Evolutionary conservation across 2,797 vertebrate genomes (phyloP).

Genomic region (Peromyscus melanophrys): DNA sequence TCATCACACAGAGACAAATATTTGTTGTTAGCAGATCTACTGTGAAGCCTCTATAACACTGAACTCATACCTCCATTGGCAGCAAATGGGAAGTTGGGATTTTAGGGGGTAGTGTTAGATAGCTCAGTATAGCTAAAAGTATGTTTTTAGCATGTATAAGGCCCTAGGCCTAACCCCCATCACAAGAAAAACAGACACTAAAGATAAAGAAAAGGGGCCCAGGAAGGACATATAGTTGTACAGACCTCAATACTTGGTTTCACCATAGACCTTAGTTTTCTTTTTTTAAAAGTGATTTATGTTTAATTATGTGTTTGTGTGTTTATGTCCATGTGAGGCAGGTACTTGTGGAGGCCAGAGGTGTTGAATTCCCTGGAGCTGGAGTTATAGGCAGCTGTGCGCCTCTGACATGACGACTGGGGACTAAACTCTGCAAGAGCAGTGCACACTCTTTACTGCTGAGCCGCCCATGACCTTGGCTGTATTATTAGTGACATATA

Average conservation of each 20-base stretch:
- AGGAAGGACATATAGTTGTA: neutral
- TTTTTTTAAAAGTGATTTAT: neutral
- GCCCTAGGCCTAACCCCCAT: neutral
- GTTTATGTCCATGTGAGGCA: neutral
- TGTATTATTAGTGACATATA: conserved; percentile 34
- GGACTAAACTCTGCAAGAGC: neutral
- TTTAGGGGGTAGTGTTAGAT: neutral
- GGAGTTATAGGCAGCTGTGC: neutral
- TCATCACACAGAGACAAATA: conserved; percentile 10
- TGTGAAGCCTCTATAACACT: neutral
- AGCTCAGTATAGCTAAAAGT: neutral
- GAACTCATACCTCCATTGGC: conserved; percentile 5
- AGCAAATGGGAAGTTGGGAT: neutral
- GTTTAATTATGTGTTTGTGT: neutral
- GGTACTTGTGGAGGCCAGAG: neutral
- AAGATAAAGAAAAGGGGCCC: neutral
- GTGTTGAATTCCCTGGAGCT: neutral
- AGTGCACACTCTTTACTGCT: neutral
- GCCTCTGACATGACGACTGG: neutral
- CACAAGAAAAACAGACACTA: neutral
- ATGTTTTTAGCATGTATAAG: neutral
- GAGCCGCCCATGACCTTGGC: neutral
- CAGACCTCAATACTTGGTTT: conserved; percentile 41
- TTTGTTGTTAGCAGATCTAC: conserved; percentile 59
- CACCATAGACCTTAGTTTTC: conserved; percentile 56